Base-by-base conservation (phyloP, 2,113 vertebrate genomes). In the Ictalurus furcatus region DNA sequence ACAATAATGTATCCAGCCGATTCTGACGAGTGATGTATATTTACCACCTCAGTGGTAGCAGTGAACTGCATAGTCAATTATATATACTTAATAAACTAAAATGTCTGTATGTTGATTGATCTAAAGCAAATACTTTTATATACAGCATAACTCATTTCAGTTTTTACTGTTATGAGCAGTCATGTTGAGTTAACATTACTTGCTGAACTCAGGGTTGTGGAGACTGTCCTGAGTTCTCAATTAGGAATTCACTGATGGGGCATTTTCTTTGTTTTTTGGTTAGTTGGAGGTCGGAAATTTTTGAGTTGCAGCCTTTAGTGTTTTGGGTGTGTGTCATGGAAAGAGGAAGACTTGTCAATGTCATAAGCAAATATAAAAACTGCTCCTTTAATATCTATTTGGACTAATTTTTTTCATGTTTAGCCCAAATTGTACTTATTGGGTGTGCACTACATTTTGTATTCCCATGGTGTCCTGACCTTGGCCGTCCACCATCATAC, bases 401-500 rank as follows among this genome's bases (percentile, higher is more conserved):
- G 9, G 21, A 37, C 8, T 6, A 16, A 14, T 25, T 79, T 79
- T 78, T 28, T 52, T 2, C 25, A 78, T 48, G 9, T 48, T 14
- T 78, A 48, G 52, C 4, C 40, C 12, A 21, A 56, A 30, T 16
- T 52, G 48, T 52, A 52, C 9, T 52, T 52, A 52, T 52, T 11
- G 48, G 7, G 16, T 40, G 23, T 44, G 14, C 6, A n/a, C 12
- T 61, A n/a, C 25, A 11, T 12, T 73, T 67, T 85, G 25, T 61
- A 74, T 74, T 81, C 85, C 78, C 63, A 37, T 67, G 78, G 5
- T 54, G 13, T 82, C 23, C 54, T 91, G 86, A 97, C 97, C 97
- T 95, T 97, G 97, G 5, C 97, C 97, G 4, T 98, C 97, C 91
- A 96, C 96, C 94, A 98, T 93, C 95, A 96, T 97, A 40, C 97